Evolutionary conservation across 2,797 vertebrate genomes (phyloP), one percentile per base, ranked within the genome.

Genomic region (Petrocephalus schoutedeni): DNA sequence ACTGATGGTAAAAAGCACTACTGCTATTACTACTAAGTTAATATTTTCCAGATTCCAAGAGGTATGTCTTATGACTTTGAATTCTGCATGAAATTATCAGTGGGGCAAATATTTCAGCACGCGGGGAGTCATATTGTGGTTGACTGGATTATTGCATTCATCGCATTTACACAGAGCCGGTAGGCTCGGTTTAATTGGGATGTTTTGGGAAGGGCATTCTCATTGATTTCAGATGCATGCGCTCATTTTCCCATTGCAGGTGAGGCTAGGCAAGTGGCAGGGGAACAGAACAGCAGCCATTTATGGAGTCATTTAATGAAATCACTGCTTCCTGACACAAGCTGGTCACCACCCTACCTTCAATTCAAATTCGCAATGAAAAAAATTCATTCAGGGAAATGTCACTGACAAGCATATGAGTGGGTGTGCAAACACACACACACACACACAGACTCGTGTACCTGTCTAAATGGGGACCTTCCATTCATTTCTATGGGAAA

Each of bases 81-180:
- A n/a, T 54, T 28, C 51, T 36, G n/a, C 49, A 88, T 54, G 1
- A 23, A 56, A 56, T 85, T 88, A 85, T 71, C 49, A 54, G 58
- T 54, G 19, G 49, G 57, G 87, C 67, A 84, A 84, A 88, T 67
- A 88, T 85, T 85, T 64, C 14, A 4, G 19, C 82, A 88, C 32
- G 28, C 23, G 14, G 23, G 41, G 59, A 86, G 54, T 86, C 51
- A 41, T 74, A 74, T 64, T 57, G 57, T n/a, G 36, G 58, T 67
- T 88, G 87, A 67, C 59, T 71, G 87, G 59, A 85, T 88, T 88
- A 88, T 19, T 56, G 59, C 83, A 67, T 88, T 85, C 28, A 41
- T 88, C 80, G 51, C 56, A 58, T 84, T 61, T 51, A 51, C 56
- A 80, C 58, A 64, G 41, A 84, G 45, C 77, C 82, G 54, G 12